A percentile compares a stretch with the other conserved stretches of the same genome.
Evolutionary conservation across 2,888 invertebrate species (phyloP).

Genomic region (Plebejus melissa): DNA sequence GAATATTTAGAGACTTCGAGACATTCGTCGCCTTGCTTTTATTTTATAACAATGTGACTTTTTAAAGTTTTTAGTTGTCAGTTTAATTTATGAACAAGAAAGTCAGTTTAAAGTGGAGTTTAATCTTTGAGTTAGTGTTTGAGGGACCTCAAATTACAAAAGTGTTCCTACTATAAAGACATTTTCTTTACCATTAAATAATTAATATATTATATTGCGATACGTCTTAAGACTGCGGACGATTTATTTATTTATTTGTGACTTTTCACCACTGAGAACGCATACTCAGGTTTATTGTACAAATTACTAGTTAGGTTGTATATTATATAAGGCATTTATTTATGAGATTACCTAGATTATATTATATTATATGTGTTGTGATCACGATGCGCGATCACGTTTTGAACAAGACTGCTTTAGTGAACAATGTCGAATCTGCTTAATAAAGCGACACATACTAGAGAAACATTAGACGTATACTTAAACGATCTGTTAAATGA

Average conservation of each 20-base stretch:
- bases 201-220: constrained; percentile 51
- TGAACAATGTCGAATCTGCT: constrained; percentile 46
- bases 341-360: constrained; percentile 75
- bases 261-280: constrained; percentile 58
- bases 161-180: constrained; percentile 72
- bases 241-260: constrained; percentile 60
- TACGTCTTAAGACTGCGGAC: constrained; percentile 72
- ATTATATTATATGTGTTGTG: constrained; percentile 69
- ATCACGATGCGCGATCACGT: constrained; percentile 58
- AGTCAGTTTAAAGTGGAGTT: neutral
- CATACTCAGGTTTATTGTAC: constrained; percentile 71
- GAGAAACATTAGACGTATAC: neutral
- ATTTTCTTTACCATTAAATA: constrained; percentile 55
- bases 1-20: neutral
- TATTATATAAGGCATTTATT: constrained; percentile 66
- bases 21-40: neutral
- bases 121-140: neutral
- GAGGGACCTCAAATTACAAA: constrained; percentile 40
- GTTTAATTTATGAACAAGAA: neutral
- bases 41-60: neutral
- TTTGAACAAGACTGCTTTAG: constrained; percentile 68
- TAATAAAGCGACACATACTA: neutral
- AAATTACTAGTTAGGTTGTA: constrained; percentile 70
- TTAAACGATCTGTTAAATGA: neutral
- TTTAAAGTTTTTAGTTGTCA: neutral